These are phyloP conservation scores for Gavia stellata DNA, from an alignment of 2,113 vertebrate genomes.

Conservation along the genomic window DNA sequence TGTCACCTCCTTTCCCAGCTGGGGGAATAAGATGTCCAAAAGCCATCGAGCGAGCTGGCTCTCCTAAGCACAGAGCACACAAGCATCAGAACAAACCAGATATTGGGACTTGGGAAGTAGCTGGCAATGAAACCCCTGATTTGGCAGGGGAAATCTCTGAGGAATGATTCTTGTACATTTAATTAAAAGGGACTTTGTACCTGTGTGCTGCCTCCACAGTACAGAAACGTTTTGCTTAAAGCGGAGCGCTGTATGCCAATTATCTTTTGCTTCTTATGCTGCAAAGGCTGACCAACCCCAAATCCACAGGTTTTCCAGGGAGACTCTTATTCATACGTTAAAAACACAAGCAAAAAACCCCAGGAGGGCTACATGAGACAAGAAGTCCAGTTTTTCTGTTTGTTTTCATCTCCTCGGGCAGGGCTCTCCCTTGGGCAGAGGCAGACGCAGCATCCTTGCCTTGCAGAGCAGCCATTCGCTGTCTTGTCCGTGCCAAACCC, in stretches of 20 bases:
- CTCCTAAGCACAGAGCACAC: neutral
- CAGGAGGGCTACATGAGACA: neutral
- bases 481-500: fast-evolving
- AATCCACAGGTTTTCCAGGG: neutral
- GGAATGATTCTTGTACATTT: neutral
- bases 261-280: neutral
- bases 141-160: neutral
- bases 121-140: neutral
- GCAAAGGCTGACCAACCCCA: neutral
- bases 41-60: neutral
- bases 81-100: neutral
- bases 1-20: neutral
- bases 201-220: neutral
- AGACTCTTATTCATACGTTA: neutral
- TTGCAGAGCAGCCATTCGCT: neutral
- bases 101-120: neutral
- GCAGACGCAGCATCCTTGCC: neutral
- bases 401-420: neutral
- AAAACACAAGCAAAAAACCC: neutral
- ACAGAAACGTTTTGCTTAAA: neutral
- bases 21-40: neutral
- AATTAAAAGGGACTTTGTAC: neutral
- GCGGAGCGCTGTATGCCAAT: neutral
- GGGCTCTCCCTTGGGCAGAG: neutral
- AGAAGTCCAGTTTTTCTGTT: neutral